phyloP scores from a whole-genome alignment of 2,888 invertebrate species.

The Drosophila suboccidentalis region DNA sequence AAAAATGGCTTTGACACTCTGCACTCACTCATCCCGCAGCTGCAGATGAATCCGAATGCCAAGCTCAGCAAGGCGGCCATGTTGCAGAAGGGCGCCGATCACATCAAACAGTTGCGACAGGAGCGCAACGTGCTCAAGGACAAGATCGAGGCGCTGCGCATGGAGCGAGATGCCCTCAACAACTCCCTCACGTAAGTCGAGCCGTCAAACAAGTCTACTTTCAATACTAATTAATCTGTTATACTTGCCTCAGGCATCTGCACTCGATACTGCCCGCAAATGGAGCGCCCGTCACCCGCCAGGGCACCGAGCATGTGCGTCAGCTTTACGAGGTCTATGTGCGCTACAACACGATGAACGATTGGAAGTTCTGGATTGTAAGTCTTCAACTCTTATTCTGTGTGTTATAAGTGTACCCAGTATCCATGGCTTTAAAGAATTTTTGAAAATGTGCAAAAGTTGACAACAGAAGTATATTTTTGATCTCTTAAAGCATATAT shows the following conservation, averaged over 20 bases:
- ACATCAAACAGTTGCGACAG: constrained; percentile 94
- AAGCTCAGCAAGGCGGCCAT: constrained; percentile 98
- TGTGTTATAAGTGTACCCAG: no score
- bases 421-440: no score
- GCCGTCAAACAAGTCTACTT: no score
- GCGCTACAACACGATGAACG: constrained; percentile 92
- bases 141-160: constrained; percentile 94
- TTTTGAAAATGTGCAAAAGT: no score
- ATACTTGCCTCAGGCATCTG: constrained; percentile 90
- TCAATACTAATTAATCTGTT: neutral
- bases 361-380: constrained; percentile 99
- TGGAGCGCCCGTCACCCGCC: constrained; percentile 96
- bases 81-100: constrained; percentile 98
- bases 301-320: constrained; percentile 95
- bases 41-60: constrained; percentile 95
- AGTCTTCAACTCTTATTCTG: constrained; percentile 44
- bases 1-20: constrained; percentile 98
- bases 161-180: constrained; percentile 96
- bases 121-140: constrained; percentile 95
- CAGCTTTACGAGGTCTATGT: constrained; percentile 98
- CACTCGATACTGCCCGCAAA: constrained; percentile 98
- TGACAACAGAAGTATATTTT: no score
- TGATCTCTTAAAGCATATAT: no score
- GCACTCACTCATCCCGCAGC: constrained; percentile 95
- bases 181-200: constrained; percentile 92